Evolutionary conservation across 2,113 vertebrate genomes (phyloP), one percentile per base, ranked within the genome.

Genomic region (Aphyosemion australe): DNA sequence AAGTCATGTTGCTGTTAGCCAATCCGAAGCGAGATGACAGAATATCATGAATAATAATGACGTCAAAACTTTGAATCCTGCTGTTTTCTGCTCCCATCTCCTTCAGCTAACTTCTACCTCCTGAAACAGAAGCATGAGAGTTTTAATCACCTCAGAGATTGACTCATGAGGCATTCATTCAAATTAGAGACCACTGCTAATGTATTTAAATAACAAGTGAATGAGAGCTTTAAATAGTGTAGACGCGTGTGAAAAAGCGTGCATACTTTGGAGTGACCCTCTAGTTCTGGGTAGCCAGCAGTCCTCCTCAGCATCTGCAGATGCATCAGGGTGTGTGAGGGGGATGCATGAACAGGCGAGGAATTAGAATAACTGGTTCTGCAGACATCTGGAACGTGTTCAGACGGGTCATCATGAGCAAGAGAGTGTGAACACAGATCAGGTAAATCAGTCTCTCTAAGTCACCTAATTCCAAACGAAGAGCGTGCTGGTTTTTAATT

Each of bases 321-420:
- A 74, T 65, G 78, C 78, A 75, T 74, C 74, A 58, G 72, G 74
- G 74, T 50, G 74, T 62, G 76, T 54, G 65, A 70, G 75, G 61
- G 16, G 18, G 69, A 77, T 61, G 79, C 69, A 69, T 55, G 63
- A 48, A 61, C 47, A 55, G n/a, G 45, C 37, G 32, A 59, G 18
- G 59, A 66, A 71, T 76, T 19, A 65, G 77, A 84, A 78, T 80
- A 89, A 90, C 87, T 83, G 78, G 89, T 89, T 90, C 78, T 70
- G 74, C 82, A 80, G 83, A 82, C 74, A 77, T 82, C 61, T 85
- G 82, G 73, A 88, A 72, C 87, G 26, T 88, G 89, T 88, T 85
- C 72, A 86, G 86, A 84, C 87, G 65, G 82, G 86, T 84, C 82
- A 76, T 59, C 14, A 11, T 77, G 71, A 26, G 72, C 62, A 14